Base-by-base conservation (phyloP, 2,888 invertebrate genomes). In the Nemoura dubitans region DNA sequence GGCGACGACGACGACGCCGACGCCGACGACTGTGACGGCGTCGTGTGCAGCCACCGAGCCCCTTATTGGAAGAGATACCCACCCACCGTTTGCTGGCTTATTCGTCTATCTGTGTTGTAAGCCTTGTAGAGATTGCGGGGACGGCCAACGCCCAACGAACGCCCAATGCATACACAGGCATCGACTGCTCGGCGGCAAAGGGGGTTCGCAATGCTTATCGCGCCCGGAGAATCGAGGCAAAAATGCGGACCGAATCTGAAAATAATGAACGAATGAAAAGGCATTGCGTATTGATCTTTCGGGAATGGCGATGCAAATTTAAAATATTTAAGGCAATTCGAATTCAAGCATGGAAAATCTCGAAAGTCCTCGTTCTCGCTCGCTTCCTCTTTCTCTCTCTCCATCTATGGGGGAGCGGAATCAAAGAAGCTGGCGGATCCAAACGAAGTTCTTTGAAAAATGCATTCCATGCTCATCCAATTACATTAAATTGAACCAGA, bases 261-360 rank as follows among this genome's bases (percentile, higher is more conserved):
- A 78, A 78, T 78, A 78, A 78, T 78, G 78, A 78, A 78, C 78
- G 78, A 78, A 78, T 78, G 78, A 78, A 78, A 78, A 78, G 78
- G 28, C 78, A 27, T 78, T 78, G 78, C 28, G 78, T 78, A 78
- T 78, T 78, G 78, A 78, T 78, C 78, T 78, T 78, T 59, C 59
- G 26, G 78, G 28, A 78, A 78, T 78, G 28, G 78, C 27, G 16
- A 78, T 78, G 78, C 78, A 78, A 78, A 78, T 78, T 78, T 78
- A 78, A 78, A 78, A 78, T 78, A 78, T 78, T 78, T 78, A 78
- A 78, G 78, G 78, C 28, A 78, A 78, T 78, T 78, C 28, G 78
- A 78, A 78, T 78, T 78, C 78, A 78, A 78, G 28, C 78, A 59
- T 28, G 78, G 78, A 28, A 28, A 78, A 27, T 78, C 78, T 26